Base-by-base conservation (phyloP, 1,140 invertebrate genomes). In the Manduca sexta region DNA sequence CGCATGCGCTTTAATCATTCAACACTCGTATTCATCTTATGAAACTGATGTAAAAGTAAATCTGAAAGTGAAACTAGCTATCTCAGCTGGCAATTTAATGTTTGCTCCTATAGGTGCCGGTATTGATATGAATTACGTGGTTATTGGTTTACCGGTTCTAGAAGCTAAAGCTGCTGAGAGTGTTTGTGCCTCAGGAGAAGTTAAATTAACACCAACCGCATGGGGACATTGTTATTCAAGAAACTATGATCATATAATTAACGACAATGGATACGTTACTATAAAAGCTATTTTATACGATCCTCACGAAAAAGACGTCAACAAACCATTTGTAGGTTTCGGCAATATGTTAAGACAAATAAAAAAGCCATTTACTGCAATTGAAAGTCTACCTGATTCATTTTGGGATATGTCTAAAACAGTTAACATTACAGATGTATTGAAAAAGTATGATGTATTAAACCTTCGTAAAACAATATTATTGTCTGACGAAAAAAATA, bases 41-140 rank as follows among this genome's bases (percentile, higher is more conserved):
- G 86, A 89, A 62, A 91, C 90, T 1, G 90, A 92, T 26, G 88
- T 91, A 6, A 89, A 89, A 56, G 87, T 92, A 2, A 86, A 88
- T 46, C 73, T 91, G 2, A 88, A 78, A 87, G 88, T 89, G 63
- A 85, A 75, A 52, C 48, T 82, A 41, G 81, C 81, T 1, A 85
- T 85, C 48, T 74, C 81, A 13, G 81, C 81, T 11, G 81, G 81
- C 1, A 85, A 85, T 53, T 48, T 85, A 7, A 61, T 81, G 39
- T 83, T 85, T 62, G 49, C 74, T 21, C 73, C 78, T 2, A 80
- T 85, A 3, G 82, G 82, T n/a, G 56, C 44, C 10, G 74, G 76
- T n/a, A 72, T 76, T 29, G 78, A 82, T 30, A 82, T 81, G 79
- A 84, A 89, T 56, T 92, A 90, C 57, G 84, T 92, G 5, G 84